phyloP scores from a whole-genome alignment of 2,888 invertebrate species.

The Perdita meconis region DNA sequence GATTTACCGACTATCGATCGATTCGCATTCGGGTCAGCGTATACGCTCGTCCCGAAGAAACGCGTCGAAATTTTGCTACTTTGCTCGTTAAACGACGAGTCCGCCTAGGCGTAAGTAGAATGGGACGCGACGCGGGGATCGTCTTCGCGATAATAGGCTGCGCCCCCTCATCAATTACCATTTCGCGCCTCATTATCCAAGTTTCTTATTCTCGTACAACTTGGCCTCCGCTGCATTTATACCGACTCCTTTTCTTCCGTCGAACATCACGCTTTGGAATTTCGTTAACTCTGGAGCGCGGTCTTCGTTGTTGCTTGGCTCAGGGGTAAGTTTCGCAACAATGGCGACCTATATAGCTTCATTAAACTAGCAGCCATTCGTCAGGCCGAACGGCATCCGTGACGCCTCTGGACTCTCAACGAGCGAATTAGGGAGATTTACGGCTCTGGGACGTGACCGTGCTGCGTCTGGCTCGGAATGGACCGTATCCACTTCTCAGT shows the following conservation, averaged over 20 bases:
- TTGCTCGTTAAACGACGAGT: conserved; percentile 25
- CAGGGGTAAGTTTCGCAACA: conserved; percentile 63
- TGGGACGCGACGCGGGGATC: conserved; percentile 13
- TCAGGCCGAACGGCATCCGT: conserved; percentile 69
- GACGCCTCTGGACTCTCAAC: conserved; percentile 74
- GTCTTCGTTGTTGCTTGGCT: conserved; percentile 9
- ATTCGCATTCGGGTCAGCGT: conserved; percentile 49
- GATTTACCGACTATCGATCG: conserved; percentile 29
- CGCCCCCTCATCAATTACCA: conserved; percentile 46
- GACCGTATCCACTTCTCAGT: conserved; percentile 71
- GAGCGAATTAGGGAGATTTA: conserved; percentile 79
- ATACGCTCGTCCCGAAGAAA: conserved; percentile 19
- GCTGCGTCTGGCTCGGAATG: conserved; percentile 65
- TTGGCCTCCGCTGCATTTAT: conserved; percentile 1
- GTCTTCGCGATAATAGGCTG: conserved; percentile 22
- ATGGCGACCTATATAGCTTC: conserved; percentile 71
- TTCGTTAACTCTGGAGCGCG: conserved; percentile 41
- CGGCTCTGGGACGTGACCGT: conserved; percentile 76
- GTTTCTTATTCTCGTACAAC: conserved; percentile 32
- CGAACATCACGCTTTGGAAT: conserved; percentile 21
- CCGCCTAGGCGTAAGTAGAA: conserved; percentile 15
- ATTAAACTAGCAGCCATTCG: conserved; percentile 71
- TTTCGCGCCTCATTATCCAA: conserved; percentile 52
- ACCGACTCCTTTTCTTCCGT: neutral
- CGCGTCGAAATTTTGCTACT: neutral